Evolutionary conservation across 1,140 invertebrate species (phyloP), one percentile per base, ranked within the genome.

Genomic region (Sitodiplosis mosellana): DNA sequence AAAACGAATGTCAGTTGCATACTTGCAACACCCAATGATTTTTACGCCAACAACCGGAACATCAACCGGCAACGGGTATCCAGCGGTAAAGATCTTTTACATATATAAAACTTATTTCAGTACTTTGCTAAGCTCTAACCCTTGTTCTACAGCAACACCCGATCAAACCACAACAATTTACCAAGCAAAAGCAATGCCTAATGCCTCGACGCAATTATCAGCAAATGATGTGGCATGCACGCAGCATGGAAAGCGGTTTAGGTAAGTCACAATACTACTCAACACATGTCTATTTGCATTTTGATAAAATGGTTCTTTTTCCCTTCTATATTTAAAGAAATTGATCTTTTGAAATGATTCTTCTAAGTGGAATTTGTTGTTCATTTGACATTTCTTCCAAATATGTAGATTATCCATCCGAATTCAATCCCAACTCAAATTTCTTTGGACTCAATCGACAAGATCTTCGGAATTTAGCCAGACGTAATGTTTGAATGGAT

Each of bases 201-300:
- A 52, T 61, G 2, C 59, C 62, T 52, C 55, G 56, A 4, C 54
- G 53, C 10, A 56, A 61, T 50, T 59, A 64, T 53, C 57, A 59
- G 21, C 61, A 64, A 46, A 60, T 59, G 36, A 54, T 64, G 49
- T 64, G 61, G 61, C 61, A 64, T 55, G 54, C 61, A 33, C 58
- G 61, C 17, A 64, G 61, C 55, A 54, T 64, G 48, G 61, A 64
- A 47, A 64, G 61, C 49, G 61, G 61, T 52, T 55, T 61, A 54
- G 61, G 61, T 60, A 45, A 43, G 50, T 45, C 14, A 17, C 12
- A 34, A 7, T 34, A 8, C 14, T 7, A 34, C 33, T 8, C 14
- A 8, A 8, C 14, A 8, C 14, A 8, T 34, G 33, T 34, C 33
- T 34, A 34, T 34, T 34, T n/a, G 34, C 8, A 36, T 10, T 36